Evolutionary conservation across 2,113 vertebrate species (phyloP).

Genomic region (Agapornis roseicollis): DNA sequence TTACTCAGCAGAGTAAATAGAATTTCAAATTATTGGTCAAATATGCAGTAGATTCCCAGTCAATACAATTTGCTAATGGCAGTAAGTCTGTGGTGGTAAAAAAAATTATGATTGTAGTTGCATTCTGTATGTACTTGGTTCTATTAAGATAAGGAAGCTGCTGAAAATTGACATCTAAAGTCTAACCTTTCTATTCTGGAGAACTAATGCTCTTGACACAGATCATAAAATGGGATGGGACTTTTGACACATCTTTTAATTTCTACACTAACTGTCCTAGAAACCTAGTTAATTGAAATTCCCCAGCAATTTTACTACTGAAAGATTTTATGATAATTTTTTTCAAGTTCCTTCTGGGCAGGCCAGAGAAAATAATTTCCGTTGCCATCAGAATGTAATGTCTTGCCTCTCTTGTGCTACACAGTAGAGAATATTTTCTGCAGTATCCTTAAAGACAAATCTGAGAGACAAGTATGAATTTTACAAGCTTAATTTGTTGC

Average conservation of each 20-base stretch:
- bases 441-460: background rate
- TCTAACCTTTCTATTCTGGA: background rate
- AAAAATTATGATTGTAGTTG: background rate
- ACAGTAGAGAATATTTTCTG: background rate
- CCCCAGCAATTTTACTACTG: background rate
- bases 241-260: background rate
- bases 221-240: background rate
- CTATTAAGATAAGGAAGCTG: background rate
- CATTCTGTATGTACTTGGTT: background rate
- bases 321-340: background rate
- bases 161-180: background rate
- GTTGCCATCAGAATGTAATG: background rate
- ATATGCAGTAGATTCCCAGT: background rate
- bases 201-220: background rate
- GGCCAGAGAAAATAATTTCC: background rate
- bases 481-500: background rate
- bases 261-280: background rate
- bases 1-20: background rate
- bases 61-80: background rate
- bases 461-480: background rate
- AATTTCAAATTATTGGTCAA: background rate
- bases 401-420: background rate
- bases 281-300: background rate
- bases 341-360: background rate
- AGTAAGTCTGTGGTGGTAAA: background rate